phyloP scores from a whole-genome alignment of 1,140 invertebrate species.

The Aphidius ervi region DNA sequence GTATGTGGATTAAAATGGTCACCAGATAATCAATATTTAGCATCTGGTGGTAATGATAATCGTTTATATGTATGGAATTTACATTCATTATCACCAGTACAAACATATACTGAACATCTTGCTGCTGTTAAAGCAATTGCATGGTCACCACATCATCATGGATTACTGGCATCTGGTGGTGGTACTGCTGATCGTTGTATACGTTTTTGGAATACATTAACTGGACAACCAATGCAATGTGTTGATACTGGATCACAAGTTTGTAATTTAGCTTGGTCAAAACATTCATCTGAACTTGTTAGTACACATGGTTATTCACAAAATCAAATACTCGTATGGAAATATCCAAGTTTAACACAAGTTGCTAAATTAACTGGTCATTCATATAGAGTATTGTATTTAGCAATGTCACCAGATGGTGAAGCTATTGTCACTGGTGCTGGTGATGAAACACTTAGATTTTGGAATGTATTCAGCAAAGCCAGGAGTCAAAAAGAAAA shows the following conservation, averaged over 20 bases:
- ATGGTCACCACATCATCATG: slow-evolving; percentile 99
- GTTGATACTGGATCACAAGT: slow-evolving; percentile 99
- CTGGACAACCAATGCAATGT: slow-evolving; percentile 97
- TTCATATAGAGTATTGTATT: slow-evolving; percentile 93
- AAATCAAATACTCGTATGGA: slow-evolving; percentile 99
- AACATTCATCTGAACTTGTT: slow-evolving; percentile 95
- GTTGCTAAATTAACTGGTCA: slow-evolving; percentile 98
- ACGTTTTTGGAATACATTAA: slow-evolving; percentile 98
- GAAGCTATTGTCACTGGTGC: slow-evolving; percentile 99
- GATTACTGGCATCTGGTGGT: slow-evolving; percentile 93
- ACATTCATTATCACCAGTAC: slow-evolving; percentile 81
- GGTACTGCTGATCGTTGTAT: slow-evolving; percentile 98
- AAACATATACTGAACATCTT: slow-evolving; percentile 96
- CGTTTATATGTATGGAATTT: slow-evolving; percentile 97
- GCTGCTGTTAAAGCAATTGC: slow-evolving; percentile 99
- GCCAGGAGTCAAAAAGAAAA: slow-evolving; percentile 92
- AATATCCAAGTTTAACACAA: slow-evolving; percentile 94
- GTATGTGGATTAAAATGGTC: slow-evolving; percentile 99
- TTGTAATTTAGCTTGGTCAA: slow-evolving; percentile 99
- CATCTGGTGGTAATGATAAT: slow-evolving; percentile 99
- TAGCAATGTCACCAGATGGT: slow-evolving; percentile 97
- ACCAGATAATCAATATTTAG: slow-evolving; percentile 95
- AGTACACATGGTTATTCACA: slow-evolving; percentile 99
- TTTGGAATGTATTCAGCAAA: slow-evolving; percentile 99
- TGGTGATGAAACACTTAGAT: slow-evolving; percentile 96